phyloP scores from a whole-genome alignment of 2,888 invertebrate genomes.

The Iphiclides podalirius region DNA sequence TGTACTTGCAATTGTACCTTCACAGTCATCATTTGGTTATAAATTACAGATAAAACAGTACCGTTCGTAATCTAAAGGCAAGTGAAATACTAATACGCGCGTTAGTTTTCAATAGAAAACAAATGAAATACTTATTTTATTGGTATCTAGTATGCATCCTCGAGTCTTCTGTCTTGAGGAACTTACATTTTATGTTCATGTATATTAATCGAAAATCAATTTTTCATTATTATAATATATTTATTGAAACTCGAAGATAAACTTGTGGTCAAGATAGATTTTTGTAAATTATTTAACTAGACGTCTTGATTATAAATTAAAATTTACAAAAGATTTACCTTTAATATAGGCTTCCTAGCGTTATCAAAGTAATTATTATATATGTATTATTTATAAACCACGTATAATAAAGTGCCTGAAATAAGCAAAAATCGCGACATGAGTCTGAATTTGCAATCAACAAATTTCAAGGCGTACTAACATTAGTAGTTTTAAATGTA shows the following conservation, averaged over 20 bases:
- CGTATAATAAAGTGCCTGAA: conserved; percentile 11
- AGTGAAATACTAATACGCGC: conserved; percentile 37
- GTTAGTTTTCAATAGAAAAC: conserved; percentile 41
- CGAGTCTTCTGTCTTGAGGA: conserved; percentile 28
- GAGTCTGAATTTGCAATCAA: conserved; percentile 2
- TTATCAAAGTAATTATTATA: too few relatives aligned
- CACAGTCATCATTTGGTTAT: conserved; percentile 32
- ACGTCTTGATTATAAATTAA: too few relatives aligned
- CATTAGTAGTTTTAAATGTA: too few relatives aligned
- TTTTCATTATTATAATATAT: too few relatives aligned
- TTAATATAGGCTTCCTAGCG: too few relatives aligned
- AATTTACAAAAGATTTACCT: too few relatives aligned
- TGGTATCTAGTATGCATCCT: conserved; percentile 30
- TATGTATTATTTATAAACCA: too few relatives aligned
- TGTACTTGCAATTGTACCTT: conserved; percentile 11
- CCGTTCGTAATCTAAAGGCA: conserved; percentile 34
- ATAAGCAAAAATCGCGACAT: not conserved
- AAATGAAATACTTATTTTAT: conserved; percentile 44
- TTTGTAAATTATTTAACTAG: too few relatives aligned
- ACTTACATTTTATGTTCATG: conserved; percentile 12
- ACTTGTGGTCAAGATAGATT: too few relatives aligned
- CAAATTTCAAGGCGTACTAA: conserved; percentile 4
- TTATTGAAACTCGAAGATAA: too few relatives aligned
- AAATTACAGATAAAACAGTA: conserved; percentile 39
- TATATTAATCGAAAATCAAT: too few relatives aligned